Evolutionary conservation across 2,113 vertebrate species (phyloP).

Genomic region (Chloropsis hardwickii): DNA sequence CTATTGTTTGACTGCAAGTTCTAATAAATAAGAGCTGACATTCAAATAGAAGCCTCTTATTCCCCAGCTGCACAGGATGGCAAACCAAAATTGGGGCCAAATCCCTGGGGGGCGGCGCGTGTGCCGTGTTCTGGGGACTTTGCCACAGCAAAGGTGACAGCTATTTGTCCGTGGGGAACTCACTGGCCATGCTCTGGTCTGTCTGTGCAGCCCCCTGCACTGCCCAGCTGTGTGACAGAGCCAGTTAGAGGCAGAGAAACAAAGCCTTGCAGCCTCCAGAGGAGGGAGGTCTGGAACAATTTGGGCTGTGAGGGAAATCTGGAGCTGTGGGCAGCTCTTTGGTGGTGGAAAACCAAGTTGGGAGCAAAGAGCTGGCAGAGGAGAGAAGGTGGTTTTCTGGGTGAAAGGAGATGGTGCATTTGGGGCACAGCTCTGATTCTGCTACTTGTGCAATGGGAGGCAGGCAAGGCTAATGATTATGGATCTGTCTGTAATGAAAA

Average conservation of each 20-base stretch:
- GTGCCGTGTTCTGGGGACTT: background rate
- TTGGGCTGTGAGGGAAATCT: background rate
- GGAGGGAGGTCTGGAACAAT: background rate
- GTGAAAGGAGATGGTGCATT: background rate
- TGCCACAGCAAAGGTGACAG: background rate
- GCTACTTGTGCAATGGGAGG: background rate
- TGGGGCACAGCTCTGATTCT: background rate
- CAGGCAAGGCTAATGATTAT: background rate
- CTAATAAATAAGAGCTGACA: conserved; percentile 59
- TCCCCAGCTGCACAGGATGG: conserved; percentile 22
- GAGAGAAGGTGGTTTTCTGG: background rate
- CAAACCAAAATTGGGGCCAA: background rate
- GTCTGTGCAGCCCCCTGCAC: background rate
- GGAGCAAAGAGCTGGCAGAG: background rate
- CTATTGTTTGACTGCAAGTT: conserved; percentile 61
- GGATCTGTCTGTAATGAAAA: background rate
- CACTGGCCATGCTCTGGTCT: background rate
- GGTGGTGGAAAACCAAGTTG: background rate
- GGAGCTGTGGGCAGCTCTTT: background rate
- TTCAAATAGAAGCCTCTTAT: conserved; percentile 46
- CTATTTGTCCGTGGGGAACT: background rate
- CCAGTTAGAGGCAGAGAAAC: background rate
- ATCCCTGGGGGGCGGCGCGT: background rate
- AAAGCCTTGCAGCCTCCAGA: background rate
- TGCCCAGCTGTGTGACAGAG: background rate